These are phyloP conservation scores for Anser cygnoides DNA, from an alignment of 2,113 vertebrate genomes.

Conservation along the genomic window DNA sequence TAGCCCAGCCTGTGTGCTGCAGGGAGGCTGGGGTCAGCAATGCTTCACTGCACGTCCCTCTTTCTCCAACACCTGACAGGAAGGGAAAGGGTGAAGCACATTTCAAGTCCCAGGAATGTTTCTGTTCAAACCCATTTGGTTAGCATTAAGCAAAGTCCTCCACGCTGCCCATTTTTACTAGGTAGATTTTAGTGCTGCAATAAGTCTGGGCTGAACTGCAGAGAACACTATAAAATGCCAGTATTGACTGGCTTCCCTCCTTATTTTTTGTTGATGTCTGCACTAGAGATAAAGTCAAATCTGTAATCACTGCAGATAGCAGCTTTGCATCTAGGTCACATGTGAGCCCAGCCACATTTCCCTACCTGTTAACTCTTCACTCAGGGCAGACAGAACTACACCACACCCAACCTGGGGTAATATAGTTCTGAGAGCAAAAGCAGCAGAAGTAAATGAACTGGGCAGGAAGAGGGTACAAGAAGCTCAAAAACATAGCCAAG, in stretches of 20 bases:
- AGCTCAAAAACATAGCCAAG: neutral
- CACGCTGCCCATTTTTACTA: neutral
- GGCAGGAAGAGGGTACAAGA: neutral
- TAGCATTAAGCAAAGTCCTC: neutral
- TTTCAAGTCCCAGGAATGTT: neutral
- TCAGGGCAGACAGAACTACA: neutral
- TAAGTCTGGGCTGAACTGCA: neutral
- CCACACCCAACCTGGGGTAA: neutral
- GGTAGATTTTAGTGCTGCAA: neutral
- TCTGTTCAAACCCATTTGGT: neutral
- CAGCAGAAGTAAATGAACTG: neutral
- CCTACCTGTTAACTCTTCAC: neutral
- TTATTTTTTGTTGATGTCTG: neutral
- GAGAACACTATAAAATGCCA: neutral
- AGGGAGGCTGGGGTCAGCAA: neutral
- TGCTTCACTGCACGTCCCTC: neutral
- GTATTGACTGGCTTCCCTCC: neutral
- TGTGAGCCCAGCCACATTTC: neutral
- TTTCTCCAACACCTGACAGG: neutral
- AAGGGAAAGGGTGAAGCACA: neutral
- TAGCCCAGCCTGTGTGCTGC: neutral
- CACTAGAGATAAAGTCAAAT: neutral
- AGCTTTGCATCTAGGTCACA: neutral
- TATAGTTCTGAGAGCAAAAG: neutral
- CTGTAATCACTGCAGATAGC: neutral